Evolutionary conservation across 2,113 vertebrate species (phyloP), one percentile per base, ranked within the genome.

Genomic region (Chlorocebus sabaeus): DNA sequence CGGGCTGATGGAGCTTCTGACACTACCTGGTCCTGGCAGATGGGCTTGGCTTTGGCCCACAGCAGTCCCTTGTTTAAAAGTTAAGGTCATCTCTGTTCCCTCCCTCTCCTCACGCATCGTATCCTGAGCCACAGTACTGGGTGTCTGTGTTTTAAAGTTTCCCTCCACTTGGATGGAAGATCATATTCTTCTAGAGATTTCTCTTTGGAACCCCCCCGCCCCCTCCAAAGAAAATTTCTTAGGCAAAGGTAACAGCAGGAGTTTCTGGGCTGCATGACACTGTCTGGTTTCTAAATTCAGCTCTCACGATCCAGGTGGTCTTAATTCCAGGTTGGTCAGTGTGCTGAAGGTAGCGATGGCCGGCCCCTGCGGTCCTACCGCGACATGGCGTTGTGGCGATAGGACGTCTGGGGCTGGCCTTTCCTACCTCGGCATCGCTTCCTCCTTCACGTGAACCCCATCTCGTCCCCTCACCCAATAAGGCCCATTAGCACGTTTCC

Each of bases 401-500:
- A 17, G 14, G n/a, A 55, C 12, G 9, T 16, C 83, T 57, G 91
- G 98, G 97, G 98, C 97, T 61, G 97, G 98, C 82, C 97, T 96
- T 98, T 52, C 80, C 23, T 18, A 48, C 93, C 92, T 96, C 93
- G 48, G 76, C 59, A 86, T 90, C 85, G 20, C 96, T 59, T 97
- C 95, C 97, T 97, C 96, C 97, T 52, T 95, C 61, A 45, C 90
- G 67, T 78, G 93, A 64, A 90, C 0, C 97, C 94, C 70, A 96
- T 67, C 95, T 98, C 94, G 0, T 32, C 96, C 97, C 97, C 98
- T 98, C 97, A 79, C 96, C 98, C 78, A 50, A 81, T 98, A 98
- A 98, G 98, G 98, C 98, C 98, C 98, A 97, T 92, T 94, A 92
- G 95, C 83, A 97, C 86, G 98, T 95, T 94, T 92, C 93, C 97